Base-by-base conservation (phyloP, 2,888 invertebrate genomes). In the Drymonia ruficornis region DNA sequence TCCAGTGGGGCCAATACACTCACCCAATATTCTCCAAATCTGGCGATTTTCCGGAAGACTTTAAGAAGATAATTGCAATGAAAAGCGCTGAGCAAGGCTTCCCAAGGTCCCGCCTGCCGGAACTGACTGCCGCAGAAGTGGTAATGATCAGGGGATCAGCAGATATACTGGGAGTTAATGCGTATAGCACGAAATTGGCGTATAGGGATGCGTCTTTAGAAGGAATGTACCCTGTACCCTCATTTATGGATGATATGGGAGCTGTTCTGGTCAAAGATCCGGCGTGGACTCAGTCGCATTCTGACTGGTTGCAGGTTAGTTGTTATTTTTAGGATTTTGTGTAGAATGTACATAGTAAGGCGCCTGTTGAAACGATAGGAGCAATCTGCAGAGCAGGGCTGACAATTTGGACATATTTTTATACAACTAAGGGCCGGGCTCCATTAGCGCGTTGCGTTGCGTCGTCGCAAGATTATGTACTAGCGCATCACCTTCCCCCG, bases 151-250 rank as follows among this genome's bases (percentile, higher is more conserved):
- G 86, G 23, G 95, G 93, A 2, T 94, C 95, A 4, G 91, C 94
- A 0, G 96, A 96, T 76, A 96, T 95, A 79, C 86, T 96, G 31
- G 96, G 95, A 0, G 65, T 96, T 6, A 96, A 96, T 72, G 91
- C 94, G 54, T 96, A 95, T 78, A 93, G 94, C 0, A 87, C 93
- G 0, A 84, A 81, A 58, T 51, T 94, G 61, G 87, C 89, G 0
- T 86, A 88, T 55, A 76, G 80, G 61, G 82, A 82, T 55, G 84
- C 77, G 1, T 88, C 81, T 19, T 65, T 84, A 50, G 86, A 87
- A 6, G 89, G 89, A 48, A 76, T 85, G 81, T 85, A 84, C 36
- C 43, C 77, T 0, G 70, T 78, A 0, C 91, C 92, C 0, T 93
- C 93, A 0, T 87, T 78, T 45, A 67, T 75, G 60, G 88, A 89